These are phyloP conservation scores for Aspidiotus destructor DNA, from an alignment of 2,888 invertebrate genomes.

Conservation along the genomic window DNA sequence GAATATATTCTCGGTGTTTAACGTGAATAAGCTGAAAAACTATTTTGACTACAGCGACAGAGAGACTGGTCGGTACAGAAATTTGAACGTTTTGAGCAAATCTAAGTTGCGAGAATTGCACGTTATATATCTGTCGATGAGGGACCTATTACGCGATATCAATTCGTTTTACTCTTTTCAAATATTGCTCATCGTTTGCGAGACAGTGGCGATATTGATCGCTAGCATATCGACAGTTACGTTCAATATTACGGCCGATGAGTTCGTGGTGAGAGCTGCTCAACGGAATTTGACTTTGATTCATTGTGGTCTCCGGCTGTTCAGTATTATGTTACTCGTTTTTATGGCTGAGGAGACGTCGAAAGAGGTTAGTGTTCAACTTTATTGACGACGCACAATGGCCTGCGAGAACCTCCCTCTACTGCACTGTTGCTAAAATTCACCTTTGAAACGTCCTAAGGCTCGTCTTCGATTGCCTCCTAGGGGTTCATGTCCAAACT, in stretches of 20 bases:
- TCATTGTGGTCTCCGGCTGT: slow-evolving; percentile 20
- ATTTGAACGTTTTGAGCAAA: slow-evolving; percentile 23
- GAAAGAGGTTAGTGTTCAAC: slow-evolving; percentile 8
- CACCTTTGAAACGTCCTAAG: no score
- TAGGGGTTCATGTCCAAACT: no score
- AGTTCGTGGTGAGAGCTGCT: neutral
- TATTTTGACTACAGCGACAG: slow-evolving; percentile 19
- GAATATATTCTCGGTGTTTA: slow-evolving; percentile 17
- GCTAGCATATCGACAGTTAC: slow-evolving; percentile 29
- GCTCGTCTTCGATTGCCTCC: no score
- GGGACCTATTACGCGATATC: slow-evolving; percentile 28
- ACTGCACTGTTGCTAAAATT: no score
- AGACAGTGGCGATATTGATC: slow-evolving; percentile 33
- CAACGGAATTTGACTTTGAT: slow-evolving; percentile 20
- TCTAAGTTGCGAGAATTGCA: slow-evolving; percentile 23
- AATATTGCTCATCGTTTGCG: slow-evolving; percentile 31
- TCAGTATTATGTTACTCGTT: slow-evolving; percentile 13
- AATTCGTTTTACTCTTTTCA: slow-evolving; percentile 33
- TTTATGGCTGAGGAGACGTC: slow-evolving; percentile 23
- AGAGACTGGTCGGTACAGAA: slow-evolving; percentile 8
- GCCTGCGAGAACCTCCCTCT: no score
- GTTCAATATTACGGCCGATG: slow-evolving; percentile 22
- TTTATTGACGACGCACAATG: no score
- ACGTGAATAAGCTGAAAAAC: slow-evolving; percentile 12
- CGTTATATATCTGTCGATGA: slow-evolving; percentile 24